Evolutionary conservation across 2,797 vertebrate species (phyloP), one percentile per base, ranked within the genome.

Genomic region (Chelonia mydas): DNA sequence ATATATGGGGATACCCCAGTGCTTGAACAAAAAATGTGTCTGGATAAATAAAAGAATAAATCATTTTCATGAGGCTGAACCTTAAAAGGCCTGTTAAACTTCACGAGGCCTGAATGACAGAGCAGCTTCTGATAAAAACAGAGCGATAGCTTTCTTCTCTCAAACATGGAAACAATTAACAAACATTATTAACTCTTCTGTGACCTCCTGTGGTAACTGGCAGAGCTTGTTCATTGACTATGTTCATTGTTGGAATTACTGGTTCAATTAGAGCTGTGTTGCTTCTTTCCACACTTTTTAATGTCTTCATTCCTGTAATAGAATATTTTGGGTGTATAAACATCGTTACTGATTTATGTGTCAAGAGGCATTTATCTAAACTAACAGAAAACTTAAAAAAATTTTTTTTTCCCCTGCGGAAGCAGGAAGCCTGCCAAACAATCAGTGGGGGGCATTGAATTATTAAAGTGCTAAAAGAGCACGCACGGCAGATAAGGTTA

Each of bases 51-150:
- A 89, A 93, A 88, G 2, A 78, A 85, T 79, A 55, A 33, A 28
- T 92, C 0, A 49, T 76, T 94, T 96, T 90, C 47, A 85, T 92
- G 90, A 96, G 1, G 33, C 81, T 91, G 83, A 86, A 80, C 83
- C 72, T 83, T 5, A 11, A 92, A 96, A 90, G 84, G 47, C n/a
- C 5, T 93, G 90, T 55, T 87, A 95, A 95, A 96, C 84, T 31
- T 85, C 65, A 55, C 54, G 84, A 78, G 28, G 19, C 7, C 33
- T 72, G 7, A 54, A 53, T 85, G 37, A 78, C 80, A 50, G 41
- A 95, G 33, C 33, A 83, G 41, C 41, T 88, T 19, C 11, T 90
- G 76, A 78, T 88, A 81, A 90, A 93, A 94, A 37, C 25, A 54
- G 27, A 87, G 65, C 65, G 10, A 45, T 1, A 0, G 21, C 53